phyloP scores from a whole-genome alignment of 2,888 invertebrate genomes.

The Sialis fuliginosa region DNA sequence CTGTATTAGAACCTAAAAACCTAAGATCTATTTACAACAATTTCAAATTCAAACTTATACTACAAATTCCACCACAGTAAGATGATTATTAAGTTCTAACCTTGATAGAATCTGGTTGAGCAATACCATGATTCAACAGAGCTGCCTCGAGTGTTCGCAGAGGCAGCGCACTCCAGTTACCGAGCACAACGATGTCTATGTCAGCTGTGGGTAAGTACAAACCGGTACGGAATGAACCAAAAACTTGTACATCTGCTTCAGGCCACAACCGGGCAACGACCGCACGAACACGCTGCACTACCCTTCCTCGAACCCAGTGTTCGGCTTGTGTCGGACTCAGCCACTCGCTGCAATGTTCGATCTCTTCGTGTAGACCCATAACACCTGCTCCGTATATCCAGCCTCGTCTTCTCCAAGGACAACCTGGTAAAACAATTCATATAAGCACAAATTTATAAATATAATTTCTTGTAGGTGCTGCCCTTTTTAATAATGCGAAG shows the following conservation, averaged over 20 bases:
- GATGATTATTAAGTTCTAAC: constrained; percentile 27
- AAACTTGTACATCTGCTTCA: constrained; percentile 87
- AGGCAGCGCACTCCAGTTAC: constrained; percentile 83
- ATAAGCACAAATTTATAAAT: constrained; percentile 18
- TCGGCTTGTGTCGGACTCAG: constrained; percentile 89
- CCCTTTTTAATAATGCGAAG: too few species aligned
- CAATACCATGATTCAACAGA: constrained; percentile 75
- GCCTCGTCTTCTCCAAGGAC: constrained; percentile 72
- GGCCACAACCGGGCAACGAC: constrained; percentile 85
- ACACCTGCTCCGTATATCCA: constrained; percentile 67
- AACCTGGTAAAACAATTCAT: constrained; percentile 24
- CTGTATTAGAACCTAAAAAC: too few species aligned
- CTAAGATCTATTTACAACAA: too few species aligned
- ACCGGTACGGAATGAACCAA: constrained; percentile 94
- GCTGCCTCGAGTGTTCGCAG: constrained; percentile 82
- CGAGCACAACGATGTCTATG: constrained; percentile 45
- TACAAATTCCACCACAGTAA: too few species aligned
- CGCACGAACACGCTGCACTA: constrained; percentile 74
- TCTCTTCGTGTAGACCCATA: constrained; percentile 88
- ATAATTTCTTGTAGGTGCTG: too few species aligned
- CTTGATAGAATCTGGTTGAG: constrained; percentile 78
- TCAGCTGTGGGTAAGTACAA: constrained; percentile 93
- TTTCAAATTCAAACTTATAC: too few species aligned
- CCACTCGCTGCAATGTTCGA: constrained; percentile 89
- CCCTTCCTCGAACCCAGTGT: constrained; percentile 71